Conservation (phyloP, 2,113 vertebrate species). For the Coreoperca whiteheadi region DNA sequence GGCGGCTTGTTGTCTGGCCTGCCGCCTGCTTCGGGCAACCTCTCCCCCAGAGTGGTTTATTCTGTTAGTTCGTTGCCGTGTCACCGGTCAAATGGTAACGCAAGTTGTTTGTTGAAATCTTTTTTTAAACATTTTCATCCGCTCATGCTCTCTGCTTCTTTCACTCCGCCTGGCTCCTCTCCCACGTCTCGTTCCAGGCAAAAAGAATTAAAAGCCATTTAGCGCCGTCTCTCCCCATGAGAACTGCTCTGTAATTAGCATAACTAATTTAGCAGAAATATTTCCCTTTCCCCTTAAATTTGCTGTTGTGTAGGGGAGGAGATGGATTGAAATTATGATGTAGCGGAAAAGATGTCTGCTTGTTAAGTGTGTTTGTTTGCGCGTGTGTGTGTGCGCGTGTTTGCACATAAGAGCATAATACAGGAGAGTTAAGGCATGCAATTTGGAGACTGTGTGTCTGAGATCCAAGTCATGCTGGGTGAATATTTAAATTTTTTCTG, state of each 20-base stretch:
- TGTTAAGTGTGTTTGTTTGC: conserved; percentile 59
- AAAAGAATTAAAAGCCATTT: conserved; percentile 87
- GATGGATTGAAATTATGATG: conserved; percentile 76
- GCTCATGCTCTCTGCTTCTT: conserved; percentile 35
- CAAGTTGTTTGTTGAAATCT: conserved; percentile 61
- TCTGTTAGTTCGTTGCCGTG: conserved; percentile 59
- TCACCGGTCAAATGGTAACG: conserved; percentile 53
- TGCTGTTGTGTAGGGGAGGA: conserved; percentile 60
- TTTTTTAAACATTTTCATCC: conserved; percentile 38
- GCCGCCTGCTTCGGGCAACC: conserved; percentile 28
- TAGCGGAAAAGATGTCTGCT: conserved; percentile 76
- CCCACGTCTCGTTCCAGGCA: conserved; percentile 81
- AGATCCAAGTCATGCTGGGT: conserved; percentile 29
- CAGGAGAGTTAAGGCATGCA: conserved; percentile 41
- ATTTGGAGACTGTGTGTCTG: conserved; percentile 45
- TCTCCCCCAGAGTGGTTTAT: conserved; percentile 52
- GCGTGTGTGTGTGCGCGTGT: conserved; percentile 17
- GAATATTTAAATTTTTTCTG: conserved; percentile 5
- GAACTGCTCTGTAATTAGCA: conserved; percentile 85
- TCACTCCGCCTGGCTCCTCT: conserved; percentile 55
- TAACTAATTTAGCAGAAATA: conserved; percentile 88
- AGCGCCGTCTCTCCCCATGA: conserved; percentile 77
- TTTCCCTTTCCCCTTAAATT: conserved; percentile 81
- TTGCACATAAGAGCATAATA: background rate
- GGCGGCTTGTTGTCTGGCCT: conserved; percentile 51